Evolutionary conservation across 2,797 vertebrate genomes (phyloP).

Genomic region (Muraenolepis orangiensis): DNA sequence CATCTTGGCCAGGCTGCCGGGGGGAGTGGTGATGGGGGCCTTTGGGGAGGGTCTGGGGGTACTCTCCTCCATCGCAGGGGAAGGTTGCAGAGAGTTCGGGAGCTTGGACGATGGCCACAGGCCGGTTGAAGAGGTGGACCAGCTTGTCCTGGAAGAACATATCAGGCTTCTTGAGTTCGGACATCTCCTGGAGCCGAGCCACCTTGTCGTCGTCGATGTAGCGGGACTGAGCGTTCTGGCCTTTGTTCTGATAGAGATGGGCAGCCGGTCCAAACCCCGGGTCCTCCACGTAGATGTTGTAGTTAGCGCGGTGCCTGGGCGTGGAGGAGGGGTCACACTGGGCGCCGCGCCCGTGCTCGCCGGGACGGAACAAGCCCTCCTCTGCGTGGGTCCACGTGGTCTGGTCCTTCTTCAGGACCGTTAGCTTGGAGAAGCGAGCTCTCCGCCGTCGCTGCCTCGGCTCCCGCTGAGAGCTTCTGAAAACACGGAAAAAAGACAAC

Average conservation of each 20-base stretch:
- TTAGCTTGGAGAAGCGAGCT: constrained; percentile 80
- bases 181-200: constrained; percentile 71
- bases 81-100: constrained; percentile 88
- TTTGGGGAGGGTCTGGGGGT: constrained; percentile 86
- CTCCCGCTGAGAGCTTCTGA: constrained; percentile 72
- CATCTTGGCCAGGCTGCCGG: constrained; percentile 74
- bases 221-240: constrained; percentile 57
- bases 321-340: constrained; percentile 71
- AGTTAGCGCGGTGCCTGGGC: constrained; percentile 80
- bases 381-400: constrained; percentile 91
- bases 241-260: constrained; percentile 72
- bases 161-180: constrained; percentile 74
- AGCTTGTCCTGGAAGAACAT: constrained; percentile 81
- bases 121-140: constrained; percentile 86
- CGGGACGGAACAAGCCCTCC: constrained; percentile 76
- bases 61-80: constrained; percentile 77
- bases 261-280: constrained; percentile 66
- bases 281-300: constrained; percentile 90
- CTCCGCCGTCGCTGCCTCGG: constrained; percentile 67
- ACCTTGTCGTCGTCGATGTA: constrained; percentile 73
- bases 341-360: constrained; percentile 75
- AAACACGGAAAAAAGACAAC: constrained; percentile 9
- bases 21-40: constrained; percentile 78
- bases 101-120: constrained; percentile 84
- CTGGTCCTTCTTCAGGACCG: constrained; percentile 88